phyloP scores from a whole-genome alignment of 2,888 invertebrate genomes.

The Malachius bipustulatus region DNA sequence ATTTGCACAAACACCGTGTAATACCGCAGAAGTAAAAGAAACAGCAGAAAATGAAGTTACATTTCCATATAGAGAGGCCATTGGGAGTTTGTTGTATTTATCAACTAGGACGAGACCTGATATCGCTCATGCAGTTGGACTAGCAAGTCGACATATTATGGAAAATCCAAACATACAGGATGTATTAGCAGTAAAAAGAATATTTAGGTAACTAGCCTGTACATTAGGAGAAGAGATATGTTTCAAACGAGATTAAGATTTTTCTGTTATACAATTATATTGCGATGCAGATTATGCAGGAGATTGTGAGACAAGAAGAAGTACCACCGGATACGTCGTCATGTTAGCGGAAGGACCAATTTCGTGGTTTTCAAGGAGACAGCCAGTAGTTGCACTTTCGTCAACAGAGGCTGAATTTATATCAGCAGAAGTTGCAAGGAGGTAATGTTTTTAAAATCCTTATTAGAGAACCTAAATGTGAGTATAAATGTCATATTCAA shows the following conservation, averaged over 20 bases:
- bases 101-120: conserved; percentile 18
- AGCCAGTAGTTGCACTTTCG: conserved; percentile 21
- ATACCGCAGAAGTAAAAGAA: no score
- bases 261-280: conserved; percentile 16
- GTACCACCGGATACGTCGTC: conserved; percentile 23
- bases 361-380: conserved; percentile 24
- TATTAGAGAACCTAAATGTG: no score
- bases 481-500: no score
- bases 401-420: conserved; percentile 27
- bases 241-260: conserved; percentile 13
- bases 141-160: conserved; percentile 16
- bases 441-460: no score
- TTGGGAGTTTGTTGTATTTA: conserved; percentile 18
- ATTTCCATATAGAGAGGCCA: conserved; percentile 16
- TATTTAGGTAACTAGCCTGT: conserved; percentile 22
- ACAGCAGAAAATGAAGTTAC: no score
- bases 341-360: conserved; percentile 20
- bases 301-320: conserved; percentile 20
- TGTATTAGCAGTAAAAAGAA: conserved; percentile 18
- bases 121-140: conserved; percentile 18
- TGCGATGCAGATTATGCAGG: conserved; percentile 22
- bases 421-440: conserved; percentile 21
- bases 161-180: conserved; percentile 12
- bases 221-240: conserved; percentile 17
- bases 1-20: no score